A percentile compares a stretch with the other conserved stretches of the same genome.
Evolutionary conservation across 92 coral and sea anemone genomes (phyloP).

Genomic region (Muricea muricata): DNA sequence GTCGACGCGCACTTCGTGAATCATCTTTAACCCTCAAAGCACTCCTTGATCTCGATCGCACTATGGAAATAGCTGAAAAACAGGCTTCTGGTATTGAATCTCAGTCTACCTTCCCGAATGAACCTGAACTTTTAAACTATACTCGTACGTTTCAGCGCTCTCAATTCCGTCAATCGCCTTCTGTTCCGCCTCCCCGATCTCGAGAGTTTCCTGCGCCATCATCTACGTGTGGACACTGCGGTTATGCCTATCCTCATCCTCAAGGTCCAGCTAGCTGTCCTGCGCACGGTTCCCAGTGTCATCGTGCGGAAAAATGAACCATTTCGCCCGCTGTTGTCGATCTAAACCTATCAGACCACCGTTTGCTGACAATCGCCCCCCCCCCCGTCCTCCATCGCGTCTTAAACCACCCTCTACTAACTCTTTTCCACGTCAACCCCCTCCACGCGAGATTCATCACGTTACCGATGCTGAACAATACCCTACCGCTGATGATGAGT

Average conservation of each 20-base stretch:
- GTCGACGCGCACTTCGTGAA: slow-evolving; percentile 16
- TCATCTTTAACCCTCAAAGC: slow-evolving; percentile 15
- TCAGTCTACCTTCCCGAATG: neutral
- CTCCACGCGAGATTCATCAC: neutral
- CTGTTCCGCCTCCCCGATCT: neutral
- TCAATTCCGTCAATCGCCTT: neutral
- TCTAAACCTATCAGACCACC: no score
- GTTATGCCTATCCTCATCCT: slow-evolving; percentile 13
- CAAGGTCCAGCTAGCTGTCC: slow-evolving; percentile 11
- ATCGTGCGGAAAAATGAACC: slow-evolving; percentile 13
- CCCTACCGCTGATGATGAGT: slow-evolving; percentile 1
- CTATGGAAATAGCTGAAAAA: slow-evolving; percentile 34
- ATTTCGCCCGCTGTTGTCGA: slow-evolving; percentile 1
- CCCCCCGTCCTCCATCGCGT: no score
- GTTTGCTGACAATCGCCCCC: no score
- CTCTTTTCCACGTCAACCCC: neutral
- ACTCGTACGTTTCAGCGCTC: neutral
- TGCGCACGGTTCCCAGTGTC: slow-evolving; percentile 14
- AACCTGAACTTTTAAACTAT: neutral
- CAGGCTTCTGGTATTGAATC: slow-evolving; percentile 30
- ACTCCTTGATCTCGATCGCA: slow-evolving; percentile 29
- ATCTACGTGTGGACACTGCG: slow-evolving; percentile 21
- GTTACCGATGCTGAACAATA: neutral
- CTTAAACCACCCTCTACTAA: no score
- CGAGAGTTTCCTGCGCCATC: neutral